Evolutionary conservation across 2,888 invertebrate species (phyloP), one percentile per base, ranked within the genome.

Genomic region (Drosophila setosimentum): DNA sequence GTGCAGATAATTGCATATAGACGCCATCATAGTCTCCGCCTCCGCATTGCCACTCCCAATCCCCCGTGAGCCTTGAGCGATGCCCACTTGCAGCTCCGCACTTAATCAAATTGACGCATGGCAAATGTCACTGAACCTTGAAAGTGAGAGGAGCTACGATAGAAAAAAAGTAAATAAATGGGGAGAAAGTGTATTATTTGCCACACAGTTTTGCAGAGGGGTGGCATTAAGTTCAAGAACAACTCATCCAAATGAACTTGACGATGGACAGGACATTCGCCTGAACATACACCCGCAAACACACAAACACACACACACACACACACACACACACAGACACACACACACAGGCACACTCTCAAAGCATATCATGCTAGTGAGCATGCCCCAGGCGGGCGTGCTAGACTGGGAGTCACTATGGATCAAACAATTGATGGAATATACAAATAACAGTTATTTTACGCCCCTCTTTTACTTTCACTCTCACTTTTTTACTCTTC

Each of bases 121-220:
- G 73, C 83, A 83, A 85, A 83, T 87, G 87, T 87, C 89, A 89
- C 59, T 89, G 87, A 87, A 87, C 87, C 87, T 87, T 87, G 63
- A 71, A 63, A 76, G 80, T 62, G 58, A 78, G 68, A 65, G 35
- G 59, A 48, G 24, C 33, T 35, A 13, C 7, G 29, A 49, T 10
- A 49, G 40, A 24, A 49, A 27, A 35, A 48, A 21, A 37, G 49
- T 49, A 65, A 65, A 58, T 67, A 58, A 67, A 68, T 55, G 76
- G 60, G 68, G 67, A 64, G 51, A 61, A 77, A 73, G 68, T 63
- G 75, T 79, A 89, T 87, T 89, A 89, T 87, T 84, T 87, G 81
- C 82, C 68, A 73, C 74, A 67, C 42, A 24, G 73, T 78, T 65
- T 83, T 72, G 64, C 73, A 67, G 72, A 78, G 75, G 82, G 65